phyloP scores from a whole-genome alignment of 2,113 vertebrate species.

The Cephalopholis sonnerati region DNA sequence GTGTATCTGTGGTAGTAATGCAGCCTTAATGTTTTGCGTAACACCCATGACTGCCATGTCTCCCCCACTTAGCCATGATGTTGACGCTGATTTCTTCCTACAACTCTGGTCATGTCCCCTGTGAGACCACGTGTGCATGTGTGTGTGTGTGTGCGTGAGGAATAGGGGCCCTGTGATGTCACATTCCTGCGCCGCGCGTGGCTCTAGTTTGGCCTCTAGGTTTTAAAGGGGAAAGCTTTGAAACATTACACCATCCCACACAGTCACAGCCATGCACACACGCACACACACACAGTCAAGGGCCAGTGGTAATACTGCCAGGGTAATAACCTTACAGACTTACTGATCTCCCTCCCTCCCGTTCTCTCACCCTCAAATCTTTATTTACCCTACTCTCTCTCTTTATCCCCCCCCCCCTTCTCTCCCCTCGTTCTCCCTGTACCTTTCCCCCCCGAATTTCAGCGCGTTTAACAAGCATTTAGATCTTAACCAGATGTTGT shows the following conservation, averaged over 20 bases:
- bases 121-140: constrained; percentile 54
- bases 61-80: constrained; percentile 73
- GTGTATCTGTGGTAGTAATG: constrained; percentile 51
- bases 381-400: constrained; percentile 79
- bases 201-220: constrained; percentile 83
- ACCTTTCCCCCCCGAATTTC: constrained; percentile 83
- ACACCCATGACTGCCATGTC: constrained; percentile 76
- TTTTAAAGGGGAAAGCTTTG: constrained; percentile 85
- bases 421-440: constrained; percentile 66
- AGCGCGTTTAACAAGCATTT: constrained; percentile 90
- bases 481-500: constrained; percentile 91
- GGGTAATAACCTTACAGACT: constrained; percentile 88
- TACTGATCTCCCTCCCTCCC: constrained; percentile 82
- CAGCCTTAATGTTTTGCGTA: constrained; percentile 67
- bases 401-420: constrained; percentile 57
- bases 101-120: constrained; percentile 77
- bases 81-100: constrained; percentile 79
- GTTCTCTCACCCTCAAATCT: constrained; percentile 80
- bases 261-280: constrained; percentile 35
- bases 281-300: constrained; percentile 83
- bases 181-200: constrained; percentile 84
- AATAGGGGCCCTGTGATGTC: constrained; percentile 81
- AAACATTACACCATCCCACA: constrained; percentile 84
- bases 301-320: constrained; percentile 88
- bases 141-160: constrained; percentile 52